These are phyloP conservation scores for Megathymus violae DNA, from an alignment of 1,140 invertebrate genomes.

Conservation along the genomic window DNA sequence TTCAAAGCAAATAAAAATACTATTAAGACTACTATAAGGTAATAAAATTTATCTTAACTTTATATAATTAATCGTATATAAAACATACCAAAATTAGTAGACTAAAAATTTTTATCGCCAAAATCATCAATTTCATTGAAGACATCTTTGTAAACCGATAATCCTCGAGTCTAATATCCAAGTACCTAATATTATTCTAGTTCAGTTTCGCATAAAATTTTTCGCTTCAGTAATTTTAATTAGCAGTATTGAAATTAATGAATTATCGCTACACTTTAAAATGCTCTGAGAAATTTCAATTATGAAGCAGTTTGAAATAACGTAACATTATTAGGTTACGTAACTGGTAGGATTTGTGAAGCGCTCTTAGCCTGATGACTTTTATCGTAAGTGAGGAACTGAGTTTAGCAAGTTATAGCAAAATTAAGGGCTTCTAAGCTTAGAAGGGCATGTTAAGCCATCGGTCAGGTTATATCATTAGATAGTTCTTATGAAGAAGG, in stretches of 20 bases:
- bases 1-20: too few relatives aligned
- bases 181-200: constrained; percentile 2
- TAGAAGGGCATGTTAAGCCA: too few relatives aligned
- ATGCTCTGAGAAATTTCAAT: constrained; percentile 6
- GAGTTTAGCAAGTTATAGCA: too few relatives aligned
- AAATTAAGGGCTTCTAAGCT: too few relatives aligned
- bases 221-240: constrained; percentile 34
- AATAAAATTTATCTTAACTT: too few relatives aligned
- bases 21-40: too few relatives aligned
- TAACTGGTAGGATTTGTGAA: too few relatives aligned
- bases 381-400: too few relatives aligned
- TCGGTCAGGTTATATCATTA: too few relatives aligned
- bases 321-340: not conserved
- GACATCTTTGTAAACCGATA: constrained; percentile 16
- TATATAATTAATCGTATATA: too few relatives aligned
- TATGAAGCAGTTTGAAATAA: not conserved
- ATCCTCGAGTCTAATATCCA: not conserved
- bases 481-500: too few relatives aligned
- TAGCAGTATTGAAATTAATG: constrained; percentile 26
- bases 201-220: constrained; percentile 25
- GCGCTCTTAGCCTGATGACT: too few relatives aligned
- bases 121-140: constrained; percentile 8
- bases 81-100: constrained; percentile 9
- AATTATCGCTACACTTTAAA: constrained; percentile 21
- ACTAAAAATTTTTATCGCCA: constrained; percentile 6